Base-by-base conservation (phyloP, 1,140 invertebrate species). In the Hylyphantes graminicola region DNA sequence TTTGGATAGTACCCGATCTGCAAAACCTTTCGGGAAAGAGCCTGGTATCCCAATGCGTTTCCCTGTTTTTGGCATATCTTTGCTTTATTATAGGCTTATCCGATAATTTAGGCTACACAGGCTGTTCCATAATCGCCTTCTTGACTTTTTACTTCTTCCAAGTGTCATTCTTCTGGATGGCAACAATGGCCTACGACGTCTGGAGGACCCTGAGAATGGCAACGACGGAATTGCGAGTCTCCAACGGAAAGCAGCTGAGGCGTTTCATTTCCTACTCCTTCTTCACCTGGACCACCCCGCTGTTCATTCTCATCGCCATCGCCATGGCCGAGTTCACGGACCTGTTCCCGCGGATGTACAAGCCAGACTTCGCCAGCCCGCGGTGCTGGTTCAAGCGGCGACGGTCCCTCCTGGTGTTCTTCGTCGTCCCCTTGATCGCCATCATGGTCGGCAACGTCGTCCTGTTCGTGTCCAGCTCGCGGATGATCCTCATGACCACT, bases 161-260 rank as follows among this genome's bases (percentile, higher is more conserved):
- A 50, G 89, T 91, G 0, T 90, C 92, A 0, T 93, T 93, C 86
- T 91, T 91, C 81, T 93, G 93, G 93, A 93, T 92, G 91, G 91
- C 91, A 65, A 90, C 92, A 2, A 91, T 93, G 88, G 90, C 92
- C 0, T 93, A 91, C 87, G 92, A 93, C 86, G 90, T 93, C 2
- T 93, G 90, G 89, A 87, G 90, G 48, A 92, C 92, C 19, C 88
- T 92, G 10, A 87, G 89, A 67, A 81, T 91, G 83, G 91, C 92
- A 7, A 92, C 92, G 0, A 88, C 88, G 17, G 90, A 92, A 86
- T 87, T 92, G 6, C 78, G 91, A 57, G 89, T 92, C 8, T 21
- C 89, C 87, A 51, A 82, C 88, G 50, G 90, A 88, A 54, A 87
- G 87, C 89, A 91, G 76, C 80, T 87, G 63, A 89, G 88, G 51